Evolutionary conservation across 1,140 invertebrate species (phyloP).

Genomic region (Nebria ingens): DNA sequence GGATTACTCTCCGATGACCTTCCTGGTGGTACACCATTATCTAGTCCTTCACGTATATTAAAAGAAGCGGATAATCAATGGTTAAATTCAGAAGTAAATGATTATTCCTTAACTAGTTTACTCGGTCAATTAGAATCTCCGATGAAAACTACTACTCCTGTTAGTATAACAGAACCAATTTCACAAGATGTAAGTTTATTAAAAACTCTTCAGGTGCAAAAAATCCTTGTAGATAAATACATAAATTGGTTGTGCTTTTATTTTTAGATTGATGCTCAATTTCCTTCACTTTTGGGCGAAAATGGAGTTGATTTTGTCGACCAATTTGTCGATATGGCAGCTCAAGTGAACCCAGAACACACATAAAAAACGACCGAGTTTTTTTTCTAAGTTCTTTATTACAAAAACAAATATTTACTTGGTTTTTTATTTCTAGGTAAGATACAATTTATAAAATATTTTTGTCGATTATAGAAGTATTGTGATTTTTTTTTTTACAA

Average conservation of each 20-base stretch:
- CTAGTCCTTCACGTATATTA: constrained; percentile 64
- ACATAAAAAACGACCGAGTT: too few relatives aligned
- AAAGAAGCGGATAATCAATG: constrained; percentile 62
- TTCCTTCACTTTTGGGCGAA: constrained; percentile 1
- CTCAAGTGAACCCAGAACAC: background rate
- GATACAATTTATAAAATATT: too few relatives aligned
- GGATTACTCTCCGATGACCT: constrained; percentile 18
- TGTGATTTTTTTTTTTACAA: too few relatives aligned
- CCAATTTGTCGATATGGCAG: background rate
- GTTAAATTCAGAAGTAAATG: constrained; percentile 65
- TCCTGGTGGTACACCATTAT: constrained; percentile 33
- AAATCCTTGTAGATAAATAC: background rate
- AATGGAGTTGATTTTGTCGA: constrained; percentile 1
- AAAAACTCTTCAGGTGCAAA: background rate
- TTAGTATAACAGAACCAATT: constrained; percentile 23
- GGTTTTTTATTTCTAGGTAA: too few relatives aligned
- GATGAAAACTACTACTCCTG: constrained; percentile 32
- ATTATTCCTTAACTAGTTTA: constrained; percentile 73
- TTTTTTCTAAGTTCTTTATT: too few relatives aligned
- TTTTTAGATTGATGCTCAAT: constrained; percentile 3
- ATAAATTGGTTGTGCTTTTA: background rate
- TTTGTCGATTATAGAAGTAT: too few relatives aligned
- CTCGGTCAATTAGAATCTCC: constrained; percentile 65
- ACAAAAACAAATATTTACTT: too few relatives aligned
- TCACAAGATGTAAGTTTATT: constrained; percentile 36